Evolutionary conservation across 2,888 invertebrate species (phyloP).

Genomic region (Amphipyra tragopoginis): DNA sequence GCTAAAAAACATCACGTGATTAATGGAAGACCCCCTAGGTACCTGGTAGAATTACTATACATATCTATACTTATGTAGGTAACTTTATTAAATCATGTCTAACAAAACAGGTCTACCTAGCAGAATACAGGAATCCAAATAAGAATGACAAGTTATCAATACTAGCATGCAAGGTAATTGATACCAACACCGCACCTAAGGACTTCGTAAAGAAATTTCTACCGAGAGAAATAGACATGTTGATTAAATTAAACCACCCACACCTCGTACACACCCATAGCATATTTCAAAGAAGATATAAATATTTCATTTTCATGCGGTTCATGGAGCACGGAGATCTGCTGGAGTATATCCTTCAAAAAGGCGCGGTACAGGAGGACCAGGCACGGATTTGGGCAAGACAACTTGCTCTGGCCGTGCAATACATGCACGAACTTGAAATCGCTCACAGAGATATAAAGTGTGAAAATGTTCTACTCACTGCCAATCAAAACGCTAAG

Average conservation of each 20-base stretch:
- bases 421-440: conserved; percentile 93
- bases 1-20: too few relatives aligned
- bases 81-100: conserved; percentile 11
- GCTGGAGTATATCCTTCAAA: conserved; percentile 92
- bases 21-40: too few relatives aligned
- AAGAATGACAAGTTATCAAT: conserved; percentile 80
- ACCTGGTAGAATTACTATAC: background rate
- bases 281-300: conserved; percentile 92
- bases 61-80: background rate
- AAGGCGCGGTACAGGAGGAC: conserved; percentile 92
- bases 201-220: conserved; percentile 95
- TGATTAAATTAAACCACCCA: conserved; percentile 94
- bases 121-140: conserved; percentile 83
- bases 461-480: conserved; percentile 95
- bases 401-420: conserved; percentile 92
- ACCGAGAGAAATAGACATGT: conserved; percentile 94
- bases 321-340: conserved; percentile 94
- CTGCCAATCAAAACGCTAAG: conserved; percentile 93
- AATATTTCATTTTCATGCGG: conserved; percentile 95
- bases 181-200: conserved; percentile 92
- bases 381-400: conserved; percentile 93
- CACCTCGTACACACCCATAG: conserved; percentile 95
- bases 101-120: conserved; percentile 78
- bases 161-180: conserved; percentile 94
- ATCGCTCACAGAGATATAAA: conserved; percentile 95